Percentiles rank a stretch among this genome's conserved stretches.
phyloP scores from a whole-genome alignment of 2,888 invertebrate genomes.

The Ophonus ardosiacus region DNA sequence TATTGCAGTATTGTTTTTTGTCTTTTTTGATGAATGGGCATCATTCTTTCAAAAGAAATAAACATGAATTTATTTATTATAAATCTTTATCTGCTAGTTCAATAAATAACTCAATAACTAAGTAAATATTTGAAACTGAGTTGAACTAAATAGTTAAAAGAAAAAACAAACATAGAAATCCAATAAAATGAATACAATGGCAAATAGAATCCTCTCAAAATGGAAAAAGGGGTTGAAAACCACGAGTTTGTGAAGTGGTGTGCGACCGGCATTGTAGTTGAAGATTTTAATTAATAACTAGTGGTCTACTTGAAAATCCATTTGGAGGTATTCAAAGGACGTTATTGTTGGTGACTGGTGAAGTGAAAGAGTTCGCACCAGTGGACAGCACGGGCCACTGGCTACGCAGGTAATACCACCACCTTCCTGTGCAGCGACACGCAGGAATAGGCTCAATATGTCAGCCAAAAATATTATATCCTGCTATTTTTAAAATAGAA shows the following conservation, averaged over 20 bases:
- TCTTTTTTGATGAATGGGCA: too few relatives aligned
- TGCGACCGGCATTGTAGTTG: not conserved
- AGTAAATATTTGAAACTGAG: too few relatives aligned
- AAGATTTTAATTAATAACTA: conserved; percentile 58
- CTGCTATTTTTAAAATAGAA: conserved; percentile 10
- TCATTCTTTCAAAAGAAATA: too few relatives aligned
- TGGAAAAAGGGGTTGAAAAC: not conserved
- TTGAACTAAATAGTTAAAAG: too few relatives aligned
- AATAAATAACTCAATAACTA: too few relatives aligned
- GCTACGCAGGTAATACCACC: conserved; percentile 14
- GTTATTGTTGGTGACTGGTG: conserved; percentile 32
- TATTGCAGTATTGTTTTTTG: too few relatives aligned
- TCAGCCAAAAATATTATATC: not conserved
- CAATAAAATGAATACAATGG: too few relatives aligned
- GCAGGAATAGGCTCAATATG: not conserved
- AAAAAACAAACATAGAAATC: too few relatives aligned
- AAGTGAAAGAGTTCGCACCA: conserved; percentile 41
- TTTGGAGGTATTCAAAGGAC: conserved; percentile 49
- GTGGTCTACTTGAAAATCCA: conserved; percentile 48
- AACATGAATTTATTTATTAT: too few relatives aligned
- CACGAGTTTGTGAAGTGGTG: not conserved
- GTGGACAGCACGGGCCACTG: conserved; percentile 42
- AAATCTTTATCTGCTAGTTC: too few relatives aligned
- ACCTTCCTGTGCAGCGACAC: not conserved
- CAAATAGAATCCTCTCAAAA: not conserved